Percentiles rank a stretch among this genome's conserved stretches.
Evolutionary conservation across 1,140 invertebrate species (phyloP).

Genomic region (Achroia grisella): DNA sequence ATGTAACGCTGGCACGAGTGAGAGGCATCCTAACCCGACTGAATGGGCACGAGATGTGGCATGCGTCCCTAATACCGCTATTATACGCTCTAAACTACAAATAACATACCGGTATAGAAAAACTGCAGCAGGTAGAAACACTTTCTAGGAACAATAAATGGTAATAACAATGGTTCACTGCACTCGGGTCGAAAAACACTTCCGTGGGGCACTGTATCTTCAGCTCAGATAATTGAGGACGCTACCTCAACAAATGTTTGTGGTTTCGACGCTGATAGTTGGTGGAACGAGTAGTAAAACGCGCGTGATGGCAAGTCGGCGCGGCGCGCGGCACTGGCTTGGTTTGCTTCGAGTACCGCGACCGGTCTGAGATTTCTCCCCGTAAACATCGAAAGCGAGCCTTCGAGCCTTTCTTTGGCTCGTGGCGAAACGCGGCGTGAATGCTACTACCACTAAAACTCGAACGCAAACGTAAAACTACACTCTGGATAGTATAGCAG

Average conservation of each 20-base stretch:
- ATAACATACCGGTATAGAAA: conserved; percentile 49
- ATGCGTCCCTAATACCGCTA: conserved; percentile 39
- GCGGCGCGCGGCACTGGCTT: conserved; percentile 44
- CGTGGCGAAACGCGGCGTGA: conserved; percentile 47
- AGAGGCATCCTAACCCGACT: background rate
- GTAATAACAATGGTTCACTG: conserved; percentile 8
- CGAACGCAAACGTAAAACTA: too few species aligned
- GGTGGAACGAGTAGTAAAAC: too few species aligned
- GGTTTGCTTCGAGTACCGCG: conserved; percentile 13
- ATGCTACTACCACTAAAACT: conserved; percentile 29
- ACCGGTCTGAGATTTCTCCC: conserved; percentile 66
- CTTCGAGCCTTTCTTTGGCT: conserved; percentile 56
- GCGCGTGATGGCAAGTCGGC: conserved; percentile 22
- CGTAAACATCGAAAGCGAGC: conserved; percentile 68
- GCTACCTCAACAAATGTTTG: too few species aligned
- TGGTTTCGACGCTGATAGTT: too few species aligned
- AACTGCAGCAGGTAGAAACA: conserved; percentile 28
- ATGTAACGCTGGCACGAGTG: too few species aligned
- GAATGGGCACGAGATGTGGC: conserved; percentile 7
- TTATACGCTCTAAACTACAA: conserved; percentile 24
- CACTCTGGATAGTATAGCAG: too few species aligned
- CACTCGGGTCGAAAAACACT: too few species aligned
- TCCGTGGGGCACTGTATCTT: too few species aligned
- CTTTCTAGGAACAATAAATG: conserved; percentile 43
- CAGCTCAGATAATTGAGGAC: conserved; percentile 1